A percentile compares a stretch with the other conserved stretches of the same genome.
Conservation (phyloP, 2,888 invertebrate genomes). For the Aporophyla nigra region DNA sequence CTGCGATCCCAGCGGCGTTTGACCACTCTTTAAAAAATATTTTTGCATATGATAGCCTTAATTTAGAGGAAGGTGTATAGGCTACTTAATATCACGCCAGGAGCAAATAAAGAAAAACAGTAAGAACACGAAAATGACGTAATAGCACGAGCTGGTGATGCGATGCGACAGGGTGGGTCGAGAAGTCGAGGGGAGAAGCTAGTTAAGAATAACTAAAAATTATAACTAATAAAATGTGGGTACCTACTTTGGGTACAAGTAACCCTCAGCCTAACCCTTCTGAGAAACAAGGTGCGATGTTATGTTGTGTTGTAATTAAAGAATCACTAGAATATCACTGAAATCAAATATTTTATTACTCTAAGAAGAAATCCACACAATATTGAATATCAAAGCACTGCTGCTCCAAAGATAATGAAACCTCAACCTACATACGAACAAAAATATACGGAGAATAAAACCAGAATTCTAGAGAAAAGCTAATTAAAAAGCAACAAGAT, state of each 20-base stretch:
- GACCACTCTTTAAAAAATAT: no score
- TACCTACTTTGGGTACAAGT: neutral
- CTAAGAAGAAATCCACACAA: neutral
- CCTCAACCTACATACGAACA: neutral
- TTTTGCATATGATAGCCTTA: no score
- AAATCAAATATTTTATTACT: neutral
- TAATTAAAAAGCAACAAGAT: conserved; percentile 50
- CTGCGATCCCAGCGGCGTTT: no score
- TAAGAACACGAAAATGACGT: no score
- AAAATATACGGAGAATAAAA: conserved; percentile 24
- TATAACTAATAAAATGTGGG: neutral
- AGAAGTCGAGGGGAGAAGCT: no score
- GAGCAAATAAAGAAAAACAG: no score
- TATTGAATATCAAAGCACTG: neutral
- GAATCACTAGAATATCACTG: neutral
- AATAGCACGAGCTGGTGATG: no score
- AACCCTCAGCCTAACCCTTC: neutral
- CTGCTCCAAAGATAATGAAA: conserved; percentile 2
- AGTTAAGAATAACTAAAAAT: no score
- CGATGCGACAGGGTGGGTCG: no score
- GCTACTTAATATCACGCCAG: no score
- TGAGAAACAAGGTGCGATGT: neutral
- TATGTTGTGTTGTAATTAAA: neutral
- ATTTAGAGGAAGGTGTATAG: no score
- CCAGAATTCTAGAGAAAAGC: neutral